Conservation (phyloP, 2,888 invertebrate genomes). For the Tillus elongatus region DNA sequence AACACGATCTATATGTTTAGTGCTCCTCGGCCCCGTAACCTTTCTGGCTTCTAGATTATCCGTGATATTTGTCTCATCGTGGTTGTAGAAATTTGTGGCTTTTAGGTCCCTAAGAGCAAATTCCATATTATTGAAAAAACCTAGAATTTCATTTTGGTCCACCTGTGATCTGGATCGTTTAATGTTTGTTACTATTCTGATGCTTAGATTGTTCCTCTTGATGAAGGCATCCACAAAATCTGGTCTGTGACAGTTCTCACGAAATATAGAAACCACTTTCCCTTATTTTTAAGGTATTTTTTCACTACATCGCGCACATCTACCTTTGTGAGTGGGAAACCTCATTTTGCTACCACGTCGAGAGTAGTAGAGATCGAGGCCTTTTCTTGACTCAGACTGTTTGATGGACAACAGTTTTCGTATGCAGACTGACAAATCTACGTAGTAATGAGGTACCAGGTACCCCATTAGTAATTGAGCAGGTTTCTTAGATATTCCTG, state of each 20-base stretch:
- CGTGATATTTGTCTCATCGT: conserved; percentile 31
- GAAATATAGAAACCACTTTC: conserved; percentile 5
- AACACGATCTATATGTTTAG: conserved; percentile 29
- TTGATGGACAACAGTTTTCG: conserved; percentile 5
- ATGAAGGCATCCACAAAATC: conserved; percentile 12
- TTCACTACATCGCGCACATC: conserved; percentile 12
- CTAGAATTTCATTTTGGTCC: conserved; percentile 7
- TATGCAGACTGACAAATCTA: no score
- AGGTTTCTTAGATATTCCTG: conserved; percentile 3
- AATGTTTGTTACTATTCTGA: conserved; percentile 13
- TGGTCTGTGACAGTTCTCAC: conserved; percentile 9
- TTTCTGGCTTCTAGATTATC: conserved; percentile 30
- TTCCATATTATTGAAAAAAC: no score
- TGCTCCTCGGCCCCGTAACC: conserved; percentile 24
- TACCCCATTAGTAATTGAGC: no score
- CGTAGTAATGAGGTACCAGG: no score
- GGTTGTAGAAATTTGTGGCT: no score
- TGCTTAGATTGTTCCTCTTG: conserved; percentile 8
- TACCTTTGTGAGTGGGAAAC: conserved; percentile 12
- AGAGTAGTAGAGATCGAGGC: conserved; percentile 10
- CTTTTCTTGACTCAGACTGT: conserved; percentile 9
- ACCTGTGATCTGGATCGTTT: conserved; percentile 10
- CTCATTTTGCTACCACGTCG: conserved; percentile 13
- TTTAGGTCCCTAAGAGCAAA: no score
- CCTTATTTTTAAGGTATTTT: conserved; percentile 15